phyloP scores from a whole-genome alignment of 2,113 vertebrate genomes.

The Aythya baeri region DNA sequence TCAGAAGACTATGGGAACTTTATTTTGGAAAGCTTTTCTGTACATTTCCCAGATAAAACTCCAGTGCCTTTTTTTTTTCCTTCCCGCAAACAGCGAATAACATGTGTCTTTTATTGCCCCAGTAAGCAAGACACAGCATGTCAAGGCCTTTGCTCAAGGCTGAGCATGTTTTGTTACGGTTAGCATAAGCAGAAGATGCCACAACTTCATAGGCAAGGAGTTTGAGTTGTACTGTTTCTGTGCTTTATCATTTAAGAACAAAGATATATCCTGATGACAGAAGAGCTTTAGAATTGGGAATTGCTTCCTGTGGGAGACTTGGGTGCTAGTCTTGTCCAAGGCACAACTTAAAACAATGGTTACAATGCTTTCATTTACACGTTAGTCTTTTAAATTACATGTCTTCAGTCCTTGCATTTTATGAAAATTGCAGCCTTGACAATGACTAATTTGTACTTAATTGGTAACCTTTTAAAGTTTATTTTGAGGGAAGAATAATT shows the following conservation, averaged over 20 bases:
- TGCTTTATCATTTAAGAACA: background rate
- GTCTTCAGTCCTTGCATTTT: background rate
- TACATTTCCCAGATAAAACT: background rate
- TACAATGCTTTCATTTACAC: fast-evolving
- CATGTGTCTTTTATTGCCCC: background rate
- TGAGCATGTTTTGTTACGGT: background rate
- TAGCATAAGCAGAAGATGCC: background rate
- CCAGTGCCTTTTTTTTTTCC: fast-evolving
- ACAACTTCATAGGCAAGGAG: fast-evolving
- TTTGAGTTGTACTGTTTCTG: fast-evolving
- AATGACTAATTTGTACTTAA: background rate
- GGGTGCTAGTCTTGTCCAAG: background rate
- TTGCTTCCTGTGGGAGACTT: background rate
- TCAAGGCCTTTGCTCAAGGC: background rate
- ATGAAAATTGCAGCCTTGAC: background rate
- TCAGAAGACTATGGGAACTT: background rate
- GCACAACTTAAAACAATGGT: background rate
- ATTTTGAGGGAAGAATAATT: background rate
- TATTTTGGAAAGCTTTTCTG: fast-evolving
- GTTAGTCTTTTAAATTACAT: background rate
- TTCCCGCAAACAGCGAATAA: background rate
- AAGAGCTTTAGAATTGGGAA: background rate
- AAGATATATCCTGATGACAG: background rate
- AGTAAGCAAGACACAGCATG: fast-evolving
- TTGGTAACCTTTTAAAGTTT: background rate